Evolutionary conservation across 2,113 vertebrate genomes (phyloP).

Genomic region (Pangasianodon hypophthalmus): DNA sequence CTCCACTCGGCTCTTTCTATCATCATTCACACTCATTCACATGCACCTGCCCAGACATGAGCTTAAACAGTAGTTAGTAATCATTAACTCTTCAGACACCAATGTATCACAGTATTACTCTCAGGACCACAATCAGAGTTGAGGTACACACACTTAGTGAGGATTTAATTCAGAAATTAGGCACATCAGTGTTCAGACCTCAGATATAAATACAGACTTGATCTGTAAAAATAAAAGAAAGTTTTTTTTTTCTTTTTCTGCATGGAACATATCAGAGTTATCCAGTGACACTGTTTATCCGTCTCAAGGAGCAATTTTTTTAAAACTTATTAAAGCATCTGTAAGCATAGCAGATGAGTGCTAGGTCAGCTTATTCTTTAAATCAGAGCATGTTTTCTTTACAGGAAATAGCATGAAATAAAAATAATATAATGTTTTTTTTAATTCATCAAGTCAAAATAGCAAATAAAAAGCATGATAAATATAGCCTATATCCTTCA

Average conservation of each 20-base stretch:
- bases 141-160: not conserved
- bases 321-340: no score
- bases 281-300: not conserved
- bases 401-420: not conserved
- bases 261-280: not conserved
- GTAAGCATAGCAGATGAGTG: not conserved
- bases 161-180: not conserved
- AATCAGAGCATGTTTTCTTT: not conserved
- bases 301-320: not conserved
- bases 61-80: not conserved
- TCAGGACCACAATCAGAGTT: not conserved
- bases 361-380: not conserved
- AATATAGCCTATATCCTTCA: not conserved
- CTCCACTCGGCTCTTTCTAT: not conserved
- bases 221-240: no score
- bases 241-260: no score
- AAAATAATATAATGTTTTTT: not conserved
- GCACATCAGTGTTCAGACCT: not conserved
- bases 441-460: not conserved
- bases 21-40: conserved; percentile 8
- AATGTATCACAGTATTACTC: not conserved
- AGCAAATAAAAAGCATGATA: not conserved
- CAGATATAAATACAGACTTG: no score
- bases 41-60: not conserved
- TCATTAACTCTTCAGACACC: not conserved